A percentile compares a stretch with the other conserved stretches of the same genome.
These are phyloP conservation scores for Esox masquinongy DNA, from an alignment of 2,797 vertebrate genomes.

Conservation along the genomic window DNA sequence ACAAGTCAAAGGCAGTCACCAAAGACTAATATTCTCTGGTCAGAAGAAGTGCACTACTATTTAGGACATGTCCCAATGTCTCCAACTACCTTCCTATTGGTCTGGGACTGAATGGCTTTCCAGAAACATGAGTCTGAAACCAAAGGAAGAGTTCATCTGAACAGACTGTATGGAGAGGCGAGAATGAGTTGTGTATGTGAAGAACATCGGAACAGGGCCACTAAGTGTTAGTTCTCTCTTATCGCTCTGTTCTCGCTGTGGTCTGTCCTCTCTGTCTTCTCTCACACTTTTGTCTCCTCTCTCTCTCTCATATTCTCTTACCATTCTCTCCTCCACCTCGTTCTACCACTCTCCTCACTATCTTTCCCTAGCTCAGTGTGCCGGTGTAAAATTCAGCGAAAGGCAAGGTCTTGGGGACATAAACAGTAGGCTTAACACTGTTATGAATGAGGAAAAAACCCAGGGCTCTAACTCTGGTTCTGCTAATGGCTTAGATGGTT, in stretches of 20 bases:
- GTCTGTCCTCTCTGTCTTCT: background rate
- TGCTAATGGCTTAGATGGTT: background rate
- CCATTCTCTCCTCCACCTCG: background rate
- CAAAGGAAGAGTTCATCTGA: background rate
- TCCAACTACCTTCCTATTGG: background rate
- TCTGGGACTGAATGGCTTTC: background rate
- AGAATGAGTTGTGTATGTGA: background rate
- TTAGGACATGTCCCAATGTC: background rate
- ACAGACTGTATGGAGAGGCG: background rate
- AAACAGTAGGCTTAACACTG: background rate
- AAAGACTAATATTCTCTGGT: too few relatives aligned
- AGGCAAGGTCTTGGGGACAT: conserved; percentile 31
- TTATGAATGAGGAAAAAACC: background rate
- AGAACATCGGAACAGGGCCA: background rate
- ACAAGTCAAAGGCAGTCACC: too few relatives aligned
- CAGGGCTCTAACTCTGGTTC: background rate
- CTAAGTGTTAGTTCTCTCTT: too few relatives aligned
- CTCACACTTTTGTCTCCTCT: background rate
- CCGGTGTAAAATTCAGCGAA: conserved; percentile 8
- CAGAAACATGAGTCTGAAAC: background rate
- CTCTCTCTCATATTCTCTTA: background rate
- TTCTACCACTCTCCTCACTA: background rate
- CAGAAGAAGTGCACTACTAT: background rate
- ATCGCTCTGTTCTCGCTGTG: too few relatives aligned
- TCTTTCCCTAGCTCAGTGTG: background rate